A percentile compares a stretch with the other conserved stretches of the same genome.
phyloP scores from a whole-genome alignment of 2,888 invertebrate genomes.

The Agrochola lychnidis region DNA sequence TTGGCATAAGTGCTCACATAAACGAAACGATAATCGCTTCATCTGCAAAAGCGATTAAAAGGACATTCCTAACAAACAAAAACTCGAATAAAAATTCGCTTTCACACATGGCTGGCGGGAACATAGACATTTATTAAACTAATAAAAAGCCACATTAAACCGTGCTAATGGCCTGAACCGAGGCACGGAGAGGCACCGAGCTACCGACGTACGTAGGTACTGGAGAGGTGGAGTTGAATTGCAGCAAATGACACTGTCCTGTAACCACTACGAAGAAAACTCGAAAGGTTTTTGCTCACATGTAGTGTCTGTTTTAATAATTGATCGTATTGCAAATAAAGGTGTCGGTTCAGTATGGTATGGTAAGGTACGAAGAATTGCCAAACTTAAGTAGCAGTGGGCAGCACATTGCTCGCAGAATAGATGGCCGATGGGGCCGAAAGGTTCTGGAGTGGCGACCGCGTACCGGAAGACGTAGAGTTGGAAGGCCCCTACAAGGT shows the following conservation, averaged over 20 bases:
- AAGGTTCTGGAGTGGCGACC: no score
- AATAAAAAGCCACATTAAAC: conserved; percentile 68
- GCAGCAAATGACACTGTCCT: conserved; percentile 60
- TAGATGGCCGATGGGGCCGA: no score
- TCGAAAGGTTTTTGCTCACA: conserved; percentile 21
- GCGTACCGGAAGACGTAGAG: no score
- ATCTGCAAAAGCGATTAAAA: conserved; percentile 60
- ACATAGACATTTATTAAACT: conserved; percentile 67
- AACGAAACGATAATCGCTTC: conserved; percentile 57
- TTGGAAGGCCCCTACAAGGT: no score
- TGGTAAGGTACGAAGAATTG: no score
- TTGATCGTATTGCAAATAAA: neutral
- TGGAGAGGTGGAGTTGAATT: conserved; percentile 56
- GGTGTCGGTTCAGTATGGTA: no score
- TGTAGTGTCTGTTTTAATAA: neutral
- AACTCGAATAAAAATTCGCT: conserved; percentile 59
- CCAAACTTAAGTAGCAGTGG: no score
- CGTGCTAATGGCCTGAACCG: conserved; percentile 63
- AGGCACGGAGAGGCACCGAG: conserved; percentile 34
- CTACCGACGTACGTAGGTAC: conserved; percentile 24
- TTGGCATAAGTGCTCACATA: conserved; percentile 37
- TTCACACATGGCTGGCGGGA: conserved; percentile 57
- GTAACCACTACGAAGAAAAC: conserved; percentile 38
- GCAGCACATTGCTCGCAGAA: no score
- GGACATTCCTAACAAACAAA: conserved; percentile 57